Base-by-base conservation (phyloP, 2,888 invertebrate genomes). In the Lamellibrachia satsuma region DNA sequence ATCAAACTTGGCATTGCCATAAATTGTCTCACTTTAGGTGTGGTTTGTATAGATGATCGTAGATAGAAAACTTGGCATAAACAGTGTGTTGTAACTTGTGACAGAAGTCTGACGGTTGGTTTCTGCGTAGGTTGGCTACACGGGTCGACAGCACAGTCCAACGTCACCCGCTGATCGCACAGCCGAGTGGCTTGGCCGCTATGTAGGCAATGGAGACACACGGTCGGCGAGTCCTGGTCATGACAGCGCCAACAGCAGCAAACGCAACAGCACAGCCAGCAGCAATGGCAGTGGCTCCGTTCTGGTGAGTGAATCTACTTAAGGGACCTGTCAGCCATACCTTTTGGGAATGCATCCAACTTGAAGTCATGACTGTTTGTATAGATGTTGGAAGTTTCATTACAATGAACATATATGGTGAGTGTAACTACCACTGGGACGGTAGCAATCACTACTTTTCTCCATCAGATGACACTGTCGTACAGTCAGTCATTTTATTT, bases 231-330 rank as follows among this genome's bases (percentile, higher is more conserved):
- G 90, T 51, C 90, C 90, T 3, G 51, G 51, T 90, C 60, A 39
- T 15, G 51, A 95, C 93, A 96, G 96, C 93, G 96, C 96, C 0
- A 95, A 94, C 91, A 95, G 95, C 93, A 96, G 96, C 94, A 96
- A 96, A 94, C 94, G 96, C 52, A 96, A 96, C 95, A 96, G 96
- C 93, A 95, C 95, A 52, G 96, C 96, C 92, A 96, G 96, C 94
- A 95, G 95, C 91, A 96, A 96, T 94, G 96, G 96, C 93, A 96
- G 96, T 27, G 94, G 96, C 27, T 93, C 75, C 90, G 52, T 92
- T 92, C 93, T 94, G 91, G 75, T 51, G 1, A 90, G 91, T 91
- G 15, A 15, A 91, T 22, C 15, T 91, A 7, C 15, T 7, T 6
- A 15, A 51, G 4, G 39, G 9, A 1, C 39, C 39, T 39, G n/a